Conservation (phyloP, 2,888 invertebrate genomes). For the Leptinotarsa juncta region DNA sequence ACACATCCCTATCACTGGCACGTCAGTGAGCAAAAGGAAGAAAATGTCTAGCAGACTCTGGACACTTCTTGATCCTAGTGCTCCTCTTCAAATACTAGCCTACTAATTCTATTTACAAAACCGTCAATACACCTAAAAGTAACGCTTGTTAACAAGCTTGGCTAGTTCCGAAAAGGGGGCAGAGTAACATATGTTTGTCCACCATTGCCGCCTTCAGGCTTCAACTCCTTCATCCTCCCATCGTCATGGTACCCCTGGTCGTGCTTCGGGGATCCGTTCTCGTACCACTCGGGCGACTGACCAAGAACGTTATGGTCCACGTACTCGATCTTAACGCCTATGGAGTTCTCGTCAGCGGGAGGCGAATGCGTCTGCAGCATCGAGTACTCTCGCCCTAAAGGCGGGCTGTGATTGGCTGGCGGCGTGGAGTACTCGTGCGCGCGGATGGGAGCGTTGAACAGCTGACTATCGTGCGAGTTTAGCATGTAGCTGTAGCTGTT, state of each 20-base stretch:
- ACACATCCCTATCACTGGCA: not conserved
- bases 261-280: constrained; percentile 72
- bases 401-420: constrained; percentile 72
- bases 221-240: constrained; percentile 61
- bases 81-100: too few relatives aligned
- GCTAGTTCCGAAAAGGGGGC: constrained; percentile 82
- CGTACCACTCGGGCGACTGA: constrained; percentile 71
- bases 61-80: too few relatives aligned
- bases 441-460: constrained; percentile 70
- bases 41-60: too few relatives aligned
- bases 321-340: constrained; percentile 65
- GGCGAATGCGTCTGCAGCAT: constrained; percentile 76
- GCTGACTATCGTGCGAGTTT: constrained; percentile 78
- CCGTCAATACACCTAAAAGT: constrained; percentile 36
- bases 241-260: constrained; percentile 68
- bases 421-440: constrained; percentile 73
- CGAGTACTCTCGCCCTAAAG: constrained; percentile 74
- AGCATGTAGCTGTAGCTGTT: constrained; percentile 73
- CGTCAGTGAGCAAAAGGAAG: too few relatives aligned
- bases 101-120: not conserved
- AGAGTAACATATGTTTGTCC: constrained; percentile 76
- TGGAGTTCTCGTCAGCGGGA: constrained; percentile 63
- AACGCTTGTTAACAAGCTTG: constrained; percentile 47
- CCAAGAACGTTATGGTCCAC: constrained; percentile 63
- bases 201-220: constrained; percentile 59